Conservation (phyloP, 2,113 vertebrate species). For the Hoplias malabaricus region DNA sequence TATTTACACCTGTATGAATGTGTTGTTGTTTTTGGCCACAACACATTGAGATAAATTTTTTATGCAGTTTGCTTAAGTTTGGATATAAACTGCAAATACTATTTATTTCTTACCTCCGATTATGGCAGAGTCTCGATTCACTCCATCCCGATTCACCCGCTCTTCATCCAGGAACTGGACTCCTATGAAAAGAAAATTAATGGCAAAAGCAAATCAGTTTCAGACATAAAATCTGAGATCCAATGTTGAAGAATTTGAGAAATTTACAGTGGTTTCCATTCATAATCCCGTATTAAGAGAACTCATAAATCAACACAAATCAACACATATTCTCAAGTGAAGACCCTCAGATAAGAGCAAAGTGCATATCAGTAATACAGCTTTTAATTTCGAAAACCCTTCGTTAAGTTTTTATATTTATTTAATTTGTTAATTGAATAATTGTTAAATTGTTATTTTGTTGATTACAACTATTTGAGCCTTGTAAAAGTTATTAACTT, state of each 20-base stretch:
- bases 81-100: not conserved
- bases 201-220: not conserved
- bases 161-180: constrained; percentile 86
- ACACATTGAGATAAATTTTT: too few species aligned
- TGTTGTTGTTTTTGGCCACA: too few species aligned
- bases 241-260: not conserved
- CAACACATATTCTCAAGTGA: too few species aligned
- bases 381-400: too few species aligned
- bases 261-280: too few species aligned
- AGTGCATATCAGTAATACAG: too few species aligned
- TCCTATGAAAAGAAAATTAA: constrained; percentile 70
- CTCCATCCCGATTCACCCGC: constrained; percentile 78
- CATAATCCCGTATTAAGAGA: not conserved
- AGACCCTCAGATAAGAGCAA: too few species aligned
- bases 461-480: too few species aligned
- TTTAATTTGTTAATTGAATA: too few species aligned
- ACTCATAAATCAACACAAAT: not conserved
- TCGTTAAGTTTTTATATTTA: too few species aligned
- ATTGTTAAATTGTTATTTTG: too few species aligned
- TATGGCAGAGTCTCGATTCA: constrained; percentile 90
- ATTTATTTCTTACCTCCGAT: constrained; percentile 81
- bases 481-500: too few species aligned
- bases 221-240: not conserved
- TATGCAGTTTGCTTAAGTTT: not conserved
- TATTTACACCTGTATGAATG: not conserved